Percentiles rank a stretch among this genome's conserved stretches.
Conservation (phyloP, 2,113 vertebrate species). For the Nycticebus coucang region DNA sequence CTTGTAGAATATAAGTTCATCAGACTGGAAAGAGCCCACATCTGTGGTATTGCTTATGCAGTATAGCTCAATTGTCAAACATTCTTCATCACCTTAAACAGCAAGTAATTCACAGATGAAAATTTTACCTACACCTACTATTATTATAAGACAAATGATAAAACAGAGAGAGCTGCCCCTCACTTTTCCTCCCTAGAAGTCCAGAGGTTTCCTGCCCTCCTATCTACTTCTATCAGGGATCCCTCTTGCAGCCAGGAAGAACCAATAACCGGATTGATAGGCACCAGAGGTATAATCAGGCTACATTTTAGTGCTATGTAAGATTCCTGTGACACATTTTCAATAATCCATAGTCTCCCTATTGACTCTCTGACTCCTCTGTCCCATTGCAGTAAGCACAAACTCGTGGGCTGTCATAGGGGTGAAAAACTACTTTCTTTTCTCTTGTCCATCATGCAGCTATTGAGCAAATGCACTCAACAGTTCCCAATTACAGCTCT, state of each 20-base stretch:
- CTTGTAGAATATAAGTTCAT: constrained; percentile 2
- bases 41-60: neutral
- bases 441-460: neutral
- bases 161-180: neutral
- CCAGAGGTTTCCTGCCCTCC: neutral
- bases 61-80: constrained; percentile 24
- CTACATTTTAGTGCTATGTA: neutral
- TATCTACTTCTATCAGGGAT: neutral
- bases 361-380: neutral
- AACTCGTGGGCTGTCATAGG: neutral
- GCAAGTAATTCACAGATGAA: neutral
- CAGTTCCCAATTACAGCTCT: neutral
- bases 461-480: neutral
- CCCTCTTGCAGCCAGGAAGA: neutral
- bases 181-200: neutral
- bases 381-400: neutral
- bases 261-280: neutral
- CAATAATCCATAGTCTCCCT: neutral
- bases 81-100: neutral
- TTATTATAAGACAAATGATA: neutral
- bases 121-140: neutral
- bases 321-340: neutral
- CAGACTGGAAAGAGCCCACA: neutral
- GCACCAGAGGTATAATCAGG: neutral
- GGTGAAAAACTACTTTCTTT: neutral